Evolutionary conservation across 2,888 invertebrate species (phyloP).

Genomic region (Beris morrisii): DNA sequence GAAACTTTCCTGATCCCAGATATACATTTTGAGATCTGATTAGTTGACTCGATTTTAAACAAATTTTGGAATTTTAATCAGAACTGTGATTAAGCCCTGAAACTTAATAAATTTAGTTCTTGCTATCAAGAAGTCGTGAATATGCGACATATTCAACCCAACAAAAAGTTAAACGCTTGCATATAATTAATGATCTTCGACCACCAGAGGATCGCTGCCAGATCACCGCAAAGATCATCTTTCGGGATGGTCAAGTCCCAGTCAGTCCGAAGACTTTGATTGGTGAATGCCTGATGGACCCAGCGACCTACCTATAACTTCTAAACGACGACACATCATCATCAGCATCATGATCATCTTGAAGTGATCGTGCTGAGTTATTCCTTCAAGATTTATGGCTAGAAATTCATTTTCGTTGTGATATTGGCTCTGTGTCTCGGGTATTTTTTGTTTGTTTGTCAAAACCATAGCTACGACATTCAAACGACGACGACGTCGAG

Average conservation of each 20-base stretch:
- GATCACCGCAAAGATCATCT: neutral
- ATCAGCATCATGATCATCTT: conserved; percentile 2
- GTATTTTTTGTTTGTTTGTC: neutral
- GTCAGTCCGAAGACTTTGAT: neutral
- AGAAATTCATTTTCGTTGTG: conserved; percentile 25
- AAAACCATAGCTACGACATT: neutral
- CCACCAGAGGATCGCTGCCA: neutral
- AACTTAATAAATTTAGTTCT: too few relatives aligned
- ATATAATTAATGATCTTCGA: conserved; percentile 23
- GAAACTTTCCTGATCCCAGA: too few relatives aligned
- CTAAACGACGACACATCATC: conserved; percentile 13
- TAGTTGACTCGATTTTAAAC: too few relatives aligned
- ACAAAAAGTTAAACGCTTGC: neutral
- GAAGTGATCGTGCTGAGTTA: conserved; percentile 24
- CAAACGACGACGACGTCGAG: neutral
- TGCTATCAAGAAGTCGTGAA: too few relatives aligned
- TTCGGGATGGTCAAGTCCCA: neutral
- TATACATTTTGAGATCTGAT: too few relatives aligned
- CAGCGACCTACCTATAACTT: too few relatives aligned
- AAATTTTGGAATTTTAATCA: too few relatives aligned
- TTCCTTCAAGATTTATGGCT: conserved; percentile 27
- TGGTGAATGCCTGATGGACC: too few relatives aligned
- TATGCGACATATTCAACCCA: too few relatives aligned
- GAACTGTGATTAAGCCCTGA: too few relatives aligned
- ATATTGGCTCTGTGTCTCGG: conserved; percentile 2